Percentiles rank a stretch among this genome's conserved stretches.
phyloP scores from a whole-genome alignment of 2,888 invertebrate species.

The Chironomus tentans region DNA sequence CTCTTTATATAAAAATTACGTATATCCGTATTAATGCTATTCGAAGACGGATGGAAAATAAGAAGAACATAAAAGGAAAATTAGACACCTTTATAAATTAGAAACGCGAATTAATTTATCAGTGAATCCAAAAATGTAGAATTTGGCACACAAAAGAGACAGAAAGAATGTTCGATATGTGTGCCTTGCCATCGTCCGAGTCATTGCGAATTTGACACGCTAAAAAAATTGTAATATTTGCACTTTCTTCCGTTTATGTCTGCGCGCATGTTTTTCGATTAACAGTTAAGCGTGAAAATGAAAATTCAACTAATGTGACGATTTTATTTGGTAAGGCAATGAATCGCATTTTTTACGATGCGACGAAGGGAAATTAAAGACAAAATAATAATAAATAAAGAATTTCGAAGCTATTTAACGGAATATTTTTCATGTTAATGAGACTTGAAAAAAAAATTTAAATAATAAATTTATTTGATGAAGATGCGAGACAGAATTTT shows the following conservation, averaged over 20 bases:
- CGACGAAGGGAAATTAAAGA: neutral
- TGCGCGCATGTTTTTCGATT: neutral
- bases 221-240: slow-evolving; percentile 10
- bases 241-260: slow-evolving; percentile 23
- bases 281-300: slow-evolving; percentile 25
- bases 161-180: neutral
- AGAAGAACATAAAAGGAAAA: neutral
- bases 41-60: neutral
- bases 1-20: neutral
- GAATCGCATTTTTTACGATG: neutral
- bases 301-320: neutral
- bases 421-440: neutral
- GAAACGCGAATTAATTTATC: neutral
- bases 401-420: neutral
- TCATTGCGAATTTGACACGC: neutral
- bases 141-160: neutral
- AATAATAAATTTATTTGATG: neutral
- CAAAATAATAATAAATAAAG: neutral
- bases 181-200: too few species aligned
- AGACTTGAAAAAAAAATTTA: too few species aligned
- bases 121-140: slow-evolving; percentile 5
- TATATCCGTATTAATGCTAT: neutral
- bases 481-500: neutral
- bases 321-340: neutral
- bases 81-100: neutral